Evolutionary conservation across 2,888 invertebrate species (phyloP).

Genomic region (Eupithecia pulchellata): DNA sequence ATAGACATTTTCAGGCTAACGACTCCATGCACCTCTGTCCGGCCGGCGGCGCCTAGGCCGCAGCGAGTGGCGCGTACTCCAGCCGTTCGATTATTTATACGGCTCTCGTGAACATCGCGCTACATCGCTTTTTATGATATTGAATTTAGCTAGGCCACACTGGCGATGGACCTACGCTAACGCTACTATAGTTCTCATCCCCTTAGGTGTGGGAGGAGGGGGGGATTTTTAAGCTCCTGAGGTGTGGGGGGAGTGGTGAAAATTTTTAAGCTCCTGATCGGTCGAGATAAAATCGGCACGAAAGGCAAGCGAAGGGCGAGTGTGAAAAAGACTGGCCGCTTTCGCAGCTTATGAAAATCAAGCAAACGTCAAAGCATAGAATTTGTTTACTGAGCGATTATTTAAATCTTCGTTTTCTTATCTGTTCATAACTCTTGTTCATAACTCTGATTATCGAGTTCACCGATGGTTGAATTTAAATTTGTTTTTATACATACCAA

Average conservation of each 20-base stretch:
- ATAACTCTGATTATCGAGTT: too few species aligned
- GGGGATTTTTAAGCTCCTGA: not conserved
- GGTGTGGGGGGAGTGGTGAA: not conserved
- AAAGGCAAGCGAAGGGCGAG: not conserved
- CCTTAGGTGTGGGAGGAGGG: not conserved
- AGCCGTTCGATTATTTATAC: slow-evolving; percentile 81
- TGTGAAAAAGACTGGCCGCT: not conserved
- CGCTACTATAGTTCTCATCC: not conserved
- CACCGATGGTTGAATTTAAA: too few species aligned
- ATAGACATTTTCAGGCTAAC: not conserved
- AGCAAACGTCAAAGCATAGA: too few species aligned
- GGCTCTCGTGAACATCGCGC: slow-evolving; percentile 57
- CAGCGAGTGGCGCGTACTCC: slow-evolving; percentile 79
- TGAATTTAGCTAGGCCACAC: slow-evolving; percentile 38
- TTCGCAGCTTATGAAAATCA: too few species aligned
- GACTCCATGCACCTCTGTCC: slow-evolving; percentile 55
- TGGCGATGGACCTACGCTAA: not conserved
- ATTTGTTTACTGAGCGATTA: too few species aligned
- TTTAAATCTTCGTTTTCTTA: too few species aligned
- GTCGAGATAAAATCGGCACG: not conserved
- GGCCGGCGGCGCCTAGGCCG: slow-evolving; percentile 76
- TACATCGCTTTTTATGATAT: slow-evolving; percentile 47
- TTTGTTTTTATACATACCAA: too few species aligned
- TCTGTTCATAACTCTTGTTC: too few species aligned
- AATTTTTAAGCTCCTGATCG: not conserved